phyloP scores from a whole-genome alignment of 2,797 vertebrate genomes.

The Graptemys geographica region DNA sequence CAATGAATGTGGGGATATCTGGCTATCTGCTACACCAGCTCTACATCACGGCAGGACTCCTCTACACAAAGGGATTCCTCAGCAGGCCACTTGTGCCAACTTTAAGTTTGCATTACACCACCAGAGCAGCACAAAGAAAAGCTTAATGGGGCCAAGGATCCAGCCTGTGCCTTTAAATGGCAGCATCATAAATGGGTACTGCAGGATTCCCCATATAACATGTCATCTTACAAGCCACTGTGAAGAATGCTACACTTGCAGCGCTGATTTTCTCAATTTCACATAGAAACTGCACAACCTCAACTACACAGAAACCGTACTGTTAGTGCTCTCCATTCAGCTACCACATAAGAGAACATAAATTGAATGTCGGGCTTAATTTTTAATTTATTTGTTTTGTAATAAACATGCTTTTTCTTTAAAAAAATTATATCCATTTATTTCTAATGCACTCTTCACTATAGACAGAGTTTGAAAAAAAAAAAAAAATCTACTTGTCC shows the following conservation, averaged over 20 bases:
- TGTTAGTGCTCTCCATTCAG: not conserved
- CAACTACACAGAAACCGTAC: rapidly evolving
- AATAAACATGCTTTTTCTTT: not conserved
- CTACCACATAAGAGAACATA: not conserved
- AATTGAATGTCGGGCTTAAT: too few species aligned
- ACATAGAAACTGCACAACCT: rapidly evolving
- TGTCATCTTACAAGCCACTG: not conserved
- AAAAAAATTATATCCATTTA: not conserved
- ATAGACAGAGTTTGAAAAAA: not conserved
- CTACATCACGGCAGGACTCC: not conserved
- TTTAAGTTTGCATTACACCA: not conserved
- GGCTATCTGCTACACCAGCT: too few species aligned
- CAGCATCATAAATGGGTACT: not conserved
- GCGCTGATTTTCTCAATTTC: not conserved
- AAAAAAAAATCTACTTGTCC: slow-evolving; percentile 14
- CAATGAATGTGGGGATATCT: not conserved
- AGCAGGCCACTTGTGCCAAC: too few species aligned
- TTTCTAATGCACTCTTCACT: not conserved
- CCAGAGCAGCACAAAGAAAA: not conserved
- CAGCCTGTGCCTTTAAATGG: not conserved
- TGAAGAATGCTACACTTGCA: not conserved
- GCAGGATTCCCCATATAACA: not conserved
- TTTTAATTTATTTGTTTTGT: not conserved
- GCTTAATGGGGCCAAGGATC: not conserved
- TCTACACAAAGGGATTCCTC: not conserved